phyloP scores from a whole-genome alignment of 2,888 invertebrate species.

The Gastracanthus pulcherrimus region DNA sequence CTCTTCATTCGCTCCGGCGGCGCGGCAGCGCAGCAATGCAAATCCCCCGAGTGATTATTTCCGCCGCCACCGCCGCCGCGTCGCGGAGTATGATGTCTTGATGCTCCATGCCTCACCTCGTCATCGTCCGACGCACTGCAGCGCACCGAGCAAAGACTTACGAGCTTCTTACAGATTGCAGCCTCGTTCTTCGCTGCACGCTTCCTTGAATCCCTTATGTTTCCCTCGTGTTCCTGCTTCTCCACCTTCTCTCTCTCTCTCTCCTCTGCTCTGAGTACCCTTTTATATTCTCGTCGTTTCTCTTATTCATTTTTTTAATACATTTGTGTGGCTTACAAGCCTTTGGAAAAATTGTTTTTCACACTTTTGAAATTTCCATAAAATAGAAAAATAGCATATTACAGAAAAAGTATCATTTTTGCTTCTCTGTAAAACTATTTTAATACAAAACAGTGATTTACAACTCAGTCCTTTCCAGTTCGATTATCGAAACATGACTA shows the following conservation, averaged over 20 bases:
- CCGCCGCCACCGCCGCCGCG: conserved; percentile 56
- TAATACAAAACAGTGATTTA: too few relatives aligned
- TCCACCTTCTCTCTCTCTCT: background rate
- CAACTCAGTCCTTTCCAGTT: background rate
- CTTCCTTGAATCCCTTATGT: conserved; percentile 20
- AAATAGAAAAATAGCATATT: too few relatives aligned
- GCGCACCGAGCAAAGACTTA: background rate
- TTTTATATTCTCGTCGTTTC: background rate
- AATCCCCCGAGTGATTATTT: conserved; percentile 63
- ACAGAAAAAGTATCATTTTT: too few relatives aligned
- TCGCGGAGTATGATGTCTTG: conserved; percentile 69
- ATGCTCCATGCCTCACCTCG: conserved; percentile 64
- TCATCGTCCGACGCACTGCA: background rate
- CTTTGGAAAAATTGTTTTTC: too few relatives aligned
- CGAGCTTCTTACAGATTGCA: conserved; percentile 19
- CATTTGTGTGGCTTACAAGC: too few relatives aligned
- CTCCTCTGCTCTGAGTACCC: background rate
- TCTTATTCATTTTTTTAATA: background rate
- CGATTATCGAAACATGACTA: background rate
- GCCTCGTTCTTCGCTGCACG: conserved; percentile 10
- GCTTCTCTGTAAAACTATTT: too few relatives aligned
- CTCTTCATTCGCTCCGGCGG: conserved; percentile 61
- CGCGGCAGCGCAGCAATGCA: conserved; percentile 55
- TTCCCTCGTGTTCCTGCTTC: background rate
- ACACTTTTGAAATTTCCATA: too few relatives aligned